Base-by-base conservation (phyloP, 53 echinoderm and acorn worm genomes). In the Apostichopus leukothele region DNA sequence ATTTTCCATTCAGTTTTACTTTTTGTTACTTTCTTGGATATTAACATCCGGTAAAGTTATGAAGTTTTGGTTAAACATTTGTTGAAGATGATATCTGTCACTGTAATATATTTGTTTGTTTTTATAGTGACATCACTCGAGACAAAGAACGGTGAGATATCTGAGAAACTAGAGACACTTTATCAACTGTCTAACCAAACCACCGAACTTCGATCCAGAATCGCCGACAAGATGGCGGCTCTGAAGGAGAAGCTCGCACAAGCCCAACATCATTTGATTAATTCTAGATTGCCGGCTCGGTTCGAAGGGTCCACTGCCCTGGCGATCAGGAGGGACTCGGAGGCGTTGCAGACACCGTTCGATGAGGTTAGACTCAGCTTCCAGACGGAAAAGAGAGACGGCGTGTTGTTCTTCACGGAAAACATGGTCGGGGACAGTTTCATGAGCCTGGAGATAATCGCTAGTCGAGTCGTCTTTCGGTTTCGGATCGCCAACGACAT, bases 361-460 rank as follows among this genome's bases (percentile, higher is more conserved):
- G 94, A 96, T 16, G 94, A 94, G 83, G 76, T 98, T 22, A 84
- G 84, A 66, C 84, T 94, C 19, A 89, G 96, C 20, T 91, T 98
- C 60, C 88, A 88, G 86, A 90, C 94, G 3, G 98, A 93, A 16
- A 75, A 88, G 68, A 76, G 92, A 13, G 95, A 95, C 75, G 95
- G 98, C 14, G 89, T 98, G 52, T 78, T 95, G 60, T 98, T 98
- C 79, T 94, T 92, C 88, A 77, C 89, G 51, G 98, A 96, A 90
- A 95, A 94, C 68, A 74, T 86, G 6, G 57, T 60, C 1, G 78
- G 89, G 5, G 79, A 91, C 52, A 75, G 90, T 53, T 92, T 95
- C 79, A 80, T 95, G 88, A 93, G 94, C 78, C 13, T 98, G 2
- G 95, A 98, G 89, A 79, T 98, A 7, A 92, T 98, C 14, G 91